These are phyloP conservation scores for Acanthococcus lagerstroemiae DNA, from an alignment of 2,888 invertebrate species.

Conservation along the genomic window DNA sequence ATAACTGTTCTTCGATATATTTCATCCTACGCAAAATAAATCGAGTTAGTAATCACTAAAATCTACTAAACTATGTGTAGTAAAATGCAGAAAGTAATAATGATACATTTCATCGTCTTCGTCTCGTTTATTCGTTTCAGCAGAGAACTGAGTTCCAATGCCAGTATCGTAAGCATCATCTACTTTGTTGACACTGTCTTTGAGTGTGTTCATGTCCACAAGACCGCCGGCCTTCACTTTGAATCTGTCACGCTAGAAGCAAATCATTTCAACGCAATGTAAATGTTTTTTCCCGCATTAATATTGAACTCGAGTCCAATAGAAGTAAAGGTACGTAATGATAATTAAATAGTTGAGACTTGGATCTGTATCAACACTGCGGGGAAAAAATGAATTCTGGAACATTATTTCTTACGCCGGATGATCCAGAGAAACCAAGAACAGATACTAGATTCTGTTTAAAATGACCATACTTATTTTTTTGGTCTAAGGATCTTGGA, in stretches of 20 bases:
- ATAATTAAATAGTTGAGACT: not conserved
- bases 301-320: not conserved
- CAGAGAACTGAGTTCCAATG: conserved; percentile 94
- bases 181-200: conserved; percentile 66
- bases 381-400: not conserved
- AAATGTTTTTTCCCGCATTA: not conserved
- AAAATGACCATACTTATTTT: no score
- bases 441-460: no score
- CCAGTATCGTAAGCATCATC: conserved; percentile 89
- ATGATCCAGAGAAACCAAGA: no score
- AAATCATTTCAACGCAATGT: not conserved
- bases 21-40: conserved; percentile 46
- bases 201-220: conserved; percentile 76
- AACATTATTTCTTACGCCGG: conserved; percentile 1
- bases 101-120: conserved; percentile 95
- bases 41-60: not conserved
- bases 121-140: conserved; percentile 93
- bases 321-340: not conserved
- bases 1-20: conserved; percentile 79
- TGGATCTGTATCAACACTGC: not conserved
- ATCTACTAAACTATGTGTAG: not conserved
- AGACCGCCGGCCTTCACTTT: conserved; percentile 75
- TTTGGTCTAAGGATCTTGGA: no score
- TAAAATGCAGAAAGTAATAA: no score
- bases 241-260: conserved; percentile 56